Conservation (phyloP, 2,797 vertebrate species). For the Iguana delicatissima region DNA sequence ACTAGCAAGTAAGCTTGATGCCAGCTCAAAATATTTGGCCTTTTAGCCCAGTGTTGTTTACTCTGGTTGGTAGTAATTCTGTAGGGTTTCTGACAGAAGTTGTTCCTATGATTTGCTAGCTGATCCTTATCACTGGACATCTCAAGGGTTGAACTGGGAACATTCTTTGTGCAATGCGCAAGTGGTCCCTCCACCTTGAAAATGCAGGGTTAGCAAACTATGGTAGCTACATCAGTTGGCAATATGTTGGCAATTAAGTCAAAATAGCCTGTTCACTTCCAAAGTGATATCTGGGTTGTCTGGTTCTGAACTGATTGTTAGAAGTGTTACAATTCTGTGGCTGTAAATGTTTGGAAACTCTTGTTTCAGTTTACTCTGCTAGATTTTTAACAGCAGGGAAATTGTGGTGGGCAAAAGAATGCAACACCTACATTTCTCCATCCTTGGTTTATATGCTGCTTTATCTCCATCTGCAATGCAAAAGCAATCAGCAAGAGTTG, state of each 20-base stretch:
- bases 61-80: background rate
- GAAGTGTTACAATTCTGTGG: background rate
- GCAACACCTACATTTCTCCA: background rate
- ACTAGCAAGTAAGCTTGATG: background rate
- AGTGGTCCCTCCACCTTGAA: background rate
- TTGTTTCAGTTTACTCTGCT: background rate
- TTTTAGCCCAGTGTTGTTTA: background rate
- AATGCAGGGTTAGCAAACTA: fast-evolving
- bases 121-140: background rate
- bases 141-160: background rate
- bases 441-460: background rate
- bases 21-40: background rate
- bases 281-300: fast-evolving
- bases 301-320: background rate
- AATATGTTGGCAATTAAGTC: background rate
- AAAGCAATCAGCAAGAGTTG: background rate
- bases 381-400: background rate
- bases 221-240: background rate
- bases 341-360: background rate
- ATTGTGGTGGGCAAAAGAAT: background rate
- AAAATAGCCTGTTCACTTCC: background rate
- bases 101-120: background rate
- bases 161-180: background rate
- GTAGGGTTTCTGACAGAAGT: background rate
- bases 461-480: background rate